Base-by-base conservation (phyloP, 2,888 invertebrate genomes). In the Sinohyriopsis cumingii region DNA sequence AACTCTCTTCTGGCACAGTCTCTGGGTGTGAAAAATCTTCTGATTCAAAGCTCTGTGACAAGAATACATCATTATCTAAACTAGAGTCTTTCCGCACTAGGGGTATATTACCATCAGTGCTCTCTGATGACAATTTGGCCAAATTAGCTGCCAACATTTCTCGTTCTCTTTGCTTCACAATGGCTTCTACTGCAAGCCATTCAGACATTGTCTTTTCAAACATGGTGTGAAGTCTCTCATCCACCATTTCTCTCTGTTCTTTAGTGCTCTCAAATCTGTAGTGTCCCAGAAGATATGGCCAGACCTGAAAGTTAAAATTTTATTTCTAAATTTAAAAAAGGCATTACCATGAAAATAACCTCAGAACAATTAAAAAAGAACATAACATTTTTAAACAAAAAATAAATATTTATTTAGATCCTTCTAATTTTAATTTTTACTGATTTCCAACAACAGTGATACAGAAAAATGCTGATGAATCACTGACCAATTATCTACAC, bases 181-280 rank as follows among this genome's bases (percentile, higher is more conserved):
- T 96, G 0, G 96, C 96, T 87, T 98, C 98, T 0, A 97, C 96
- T 0, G 96, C 96, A 72, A 96, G 90, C 98, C 98, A 98, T 89
- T 97, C 97, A 0, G 96, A 96, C 95, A 97, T 96, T 1, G 95
- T 95, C 9, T 94, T 94, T 90, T 97, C 96, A 84, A 96, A 97
- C 72, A 93, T 93, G 60, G 94, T 94, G 72, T 93, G 93, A 59
- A 94, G 78, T 22, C 75, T 74, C 55, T 78, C 77, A 71, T 90
- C 89, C 5, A 84, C 78, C 22, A 81, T 79, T 25, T 79, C 81
- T 9, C 89, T 67, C 45, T 89, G 88, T 25, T 86, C 86, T 12
- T 73, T 73, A 1, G 83, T 83, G 84, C 94, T 94, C 22, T 94
- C 94, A 87, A 89, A 95, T 91, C 93, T 92, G 85, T 95, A 95